Conservation (phyloP, 1,140 invertebrate genomes). For the Parasteatoda tepidariorum region DNA sequence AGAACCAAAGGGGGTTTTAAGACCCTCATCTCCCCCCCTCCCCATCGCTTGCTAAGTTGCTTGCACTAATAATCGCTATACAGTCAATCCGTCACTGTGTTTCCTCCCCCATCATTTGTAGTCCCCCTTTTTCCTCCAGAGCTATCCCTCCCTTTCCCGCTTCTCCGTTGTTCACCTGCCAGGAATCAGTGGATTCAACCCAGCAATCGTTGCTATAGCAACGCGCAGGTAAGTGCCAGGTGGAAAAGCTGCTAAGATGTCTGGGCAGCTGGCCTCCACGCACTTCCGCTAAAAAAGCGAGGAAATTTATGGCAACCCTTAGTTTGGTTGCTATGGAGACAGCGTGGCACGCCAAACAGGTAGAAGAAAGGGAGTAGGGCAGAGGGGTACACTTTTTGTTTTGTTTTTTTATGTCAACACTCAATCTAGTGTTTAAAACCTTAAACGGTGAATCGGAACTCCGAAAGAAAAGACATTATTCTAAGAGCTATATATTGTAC, state of each 20-base stretch:
- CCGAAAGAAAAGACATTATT: no score
- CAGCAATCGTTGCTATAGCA: conserved; percentile 12
- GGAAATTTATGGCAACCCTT: conserved; percentile 27
- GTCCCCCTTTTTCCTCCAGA: not conserved
- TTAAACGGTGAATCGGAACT: no score
- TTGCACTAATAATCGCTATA: conserved; percentile 13
- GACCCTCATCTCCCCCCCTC: not conserved
- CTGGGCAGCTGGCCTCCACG: conserved; percentile 51
- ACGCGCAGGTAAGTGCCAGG: conserved; percentile 50
- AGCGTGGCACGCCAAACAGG: conserved; percentile 36
- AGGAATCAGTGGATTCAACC: conserved; percentile 15
- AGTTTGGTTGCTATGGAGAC: conserved; percentile 9
- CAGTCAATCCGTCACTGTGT: conserved; percentile 3
- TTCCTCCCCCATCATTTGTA: not conserved
- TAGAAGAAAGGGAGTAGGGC: not conserved
- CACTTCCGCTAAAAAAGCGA: conserved; percentile 37
- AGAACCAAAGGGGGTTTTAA: not conserved
- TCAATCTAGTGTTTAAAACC: no score
- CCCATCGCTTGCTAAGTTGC: not conserved
- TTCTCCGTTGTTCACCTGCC: not conserved
- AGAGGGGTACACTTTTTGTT: not conserved
- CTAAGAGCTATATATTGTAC: no score
- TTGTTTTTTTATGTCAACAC: not conserved
- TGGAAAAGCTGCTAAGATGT: conserved; percentile 51
- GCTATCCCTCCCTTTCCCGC: not conserved